Base-by-base conservation (phyloP, 2,797 vertebrate species). In the Poecilia gillii region DNA sequence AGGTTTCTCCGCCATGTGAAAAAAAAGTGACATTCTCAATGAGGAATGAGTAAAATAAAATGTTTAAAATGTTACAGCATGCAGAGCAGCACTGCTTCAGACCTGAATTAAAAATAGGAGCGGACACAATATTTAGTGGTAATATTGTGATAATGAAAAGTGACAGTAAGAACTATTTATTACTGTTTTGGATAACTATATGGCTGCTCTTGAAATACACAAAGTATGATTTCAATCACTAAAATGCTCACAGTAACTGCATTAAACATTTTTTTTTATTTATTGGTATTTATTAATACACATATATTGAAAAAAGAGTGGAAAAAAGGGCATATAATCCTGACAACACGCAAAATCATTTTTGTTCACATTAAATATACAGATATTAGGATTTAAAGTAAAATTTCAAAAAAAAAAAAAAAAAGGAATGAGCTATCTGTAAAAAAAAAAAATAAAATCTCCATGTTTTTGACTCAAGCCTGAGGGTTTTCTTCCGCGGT, bases 1-100 rank as follows among this genome's bases (percentile, higher is more conserved):
- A 66, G 18, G 33, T 39, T 66, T 66, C 33, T 39, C 36, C 3
- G 39, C 20, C 9, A 23, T 70, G 23, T 43, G 66, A 4, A 25
- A 70, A 8, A 8, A 70, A 70, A 5, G 36, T 25, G 1, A 39
- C 6, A 12, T 70, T 66, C 64, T 23, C 33, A 70, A 43, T 25
- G 23, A 68, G 36, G 1, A 68, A 25, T 43, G 5, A 70, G 4
- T 43, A 53, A 46, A 33, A 23, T 2, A 68, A 76, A 6, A 46
- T 6, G 31, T 43, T 68, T 68, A 39, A 64, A 77, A 77, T 33
- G 36, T 53, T 77, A 33, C 75, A 76, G 12, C 45, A 47, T 11
- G 6, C 23, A 70, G 25, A 8, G 45, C 23, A 70, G 59, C 33
- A 51, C 36, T 39, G 36, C n/a, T 66, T 25, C 23, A 39, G 33